Conservation (phyloP, 1,140 invertebrate species). For the Vanessa tameamea region DNA sequence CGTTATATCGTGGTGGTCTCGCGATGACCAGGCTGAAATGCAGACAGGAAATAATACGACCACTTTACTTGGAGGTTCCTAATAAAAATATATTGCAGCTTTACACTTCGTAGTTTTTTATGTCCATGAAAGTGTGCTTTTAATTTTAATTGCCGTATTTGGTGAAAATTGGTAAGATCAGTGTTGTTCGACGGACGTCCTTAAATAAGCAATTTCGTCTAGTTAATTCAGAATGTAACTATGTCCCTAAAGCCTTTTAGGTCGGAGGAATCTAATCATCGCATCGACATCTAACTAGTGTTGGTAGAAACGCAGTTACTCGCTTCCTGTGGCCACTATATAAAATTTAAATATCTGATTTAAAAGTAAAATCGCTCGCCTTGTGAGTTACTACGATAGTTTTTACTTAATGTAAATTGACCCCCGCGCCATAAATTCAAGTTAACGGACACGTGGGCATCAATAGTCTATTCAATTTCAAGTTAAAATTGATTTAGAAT, state of each 20-base stretch:
- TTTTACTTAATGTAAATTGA: conserved; percentile 34
- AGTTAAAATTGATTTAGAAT: not conserved
- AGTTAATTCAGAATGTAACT: not conserved
- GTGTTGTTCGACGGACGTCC: not conserved
- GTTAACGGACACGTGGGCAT: conserved; percentile 20
- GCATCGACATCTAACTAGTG: conserved; percentile 15
- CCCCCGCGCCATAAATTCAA: conserved; percentile 30
- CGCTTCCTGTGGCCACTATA: conserved; percentile 17
- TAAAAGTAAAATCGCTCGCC: conserved; percentile 29
- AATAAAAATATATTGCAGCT: too few relatives aligned
- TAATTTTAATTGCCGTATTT: conserved; percentile 1
- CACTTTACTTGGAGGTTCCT: not conserved
- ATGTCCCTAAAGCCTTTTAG: conserved; percentile 12
- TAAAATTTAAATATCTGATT: conserved; percentile 34
- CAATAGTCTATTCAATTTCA: conserved; percentile 21
- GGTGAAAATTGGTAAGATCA: not conserved
- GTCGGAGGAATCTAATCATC: conserved; percentile 7
- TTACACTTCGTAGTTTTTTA: not conserved
- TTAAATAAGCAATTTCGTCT: not conserved
- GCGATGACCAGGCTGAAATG: not conserved
- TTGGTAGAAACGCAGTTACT: conserved; percentile 2
- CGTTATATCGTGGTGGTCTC: not conserved
- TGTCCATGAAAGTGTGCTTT: not conserved
- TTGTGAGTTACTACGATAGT: conserved; percentile 26
- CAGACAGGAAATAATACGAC: not conserved